Conservation (phyloP, 2,113 vertebrate species). For the Ceyx melanurus region DNA sequence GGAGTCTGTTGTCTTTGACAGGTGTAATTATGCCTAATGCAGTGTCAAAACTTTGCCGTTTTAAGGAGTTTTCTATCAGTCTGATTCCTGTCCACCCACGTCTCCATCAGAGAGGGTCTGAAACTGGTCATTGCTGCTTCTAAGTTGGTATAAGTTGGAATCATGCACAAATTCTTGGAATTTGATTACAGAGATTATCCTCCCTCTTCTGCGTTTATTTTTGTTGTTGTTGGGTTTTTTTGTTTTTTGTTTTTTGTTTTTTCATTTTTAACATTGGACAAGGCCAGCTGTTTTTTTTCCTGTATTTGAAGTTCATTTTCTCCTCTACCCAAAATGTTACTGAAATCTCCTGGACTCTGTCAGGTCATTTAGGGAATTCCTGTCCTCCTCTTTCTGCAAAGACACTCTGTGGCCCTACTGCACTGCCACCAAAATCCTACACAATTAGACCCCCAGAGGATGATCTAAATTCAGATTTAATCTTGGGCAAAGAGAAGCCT, state of each 20-base stretch:
- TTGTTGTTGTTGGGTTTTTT: background rate
- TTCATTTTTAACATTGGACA: background rate
- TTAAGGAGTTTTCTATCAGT: background rate
- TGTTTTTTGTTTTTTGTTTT: background rate
- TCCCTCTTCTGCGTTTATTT: background rate
- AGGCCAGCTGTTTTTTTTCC: background rate
- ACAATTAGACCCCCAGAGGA: slow-evolving; percentile 52
- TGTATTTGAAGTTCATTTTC: background rate
- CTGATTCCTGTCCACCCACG: slow-evolving; percentile 37
- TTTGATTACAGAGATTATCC: background rate
- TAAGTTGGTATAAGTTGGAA: background rate
- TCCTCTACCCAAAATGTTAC: background rate
- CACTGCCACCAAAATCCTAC: slow-evolving; percentile 23
- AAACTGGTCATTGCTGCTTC: background rate
- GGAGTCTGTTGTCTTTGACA: background rate
- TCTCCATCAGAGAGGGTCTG: background rate
- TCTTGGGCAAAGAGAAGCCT: slow-evolving; percentile 31
- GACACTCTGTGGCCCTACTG: background rate
- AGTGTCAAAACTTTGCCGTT: background rate
- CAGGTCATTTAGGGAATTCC: background rate
- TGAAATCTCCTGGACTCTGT: background rate
- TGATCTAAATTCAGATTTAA: slow-evolving; percentile 46
- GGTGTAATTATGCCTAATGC: slow-evolving; percentile 27
- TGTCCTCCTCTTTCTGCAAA: background rate
- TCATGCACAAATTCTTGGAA: background rate